A percentile compares a stretch with the other conserved stretches of the same genome.
These are phyloP conservation scores for Macrobrachium nipponense DNA, from an alignment of 1,140 invertebrate genomes.

Conservation along the genomic window DNA sequence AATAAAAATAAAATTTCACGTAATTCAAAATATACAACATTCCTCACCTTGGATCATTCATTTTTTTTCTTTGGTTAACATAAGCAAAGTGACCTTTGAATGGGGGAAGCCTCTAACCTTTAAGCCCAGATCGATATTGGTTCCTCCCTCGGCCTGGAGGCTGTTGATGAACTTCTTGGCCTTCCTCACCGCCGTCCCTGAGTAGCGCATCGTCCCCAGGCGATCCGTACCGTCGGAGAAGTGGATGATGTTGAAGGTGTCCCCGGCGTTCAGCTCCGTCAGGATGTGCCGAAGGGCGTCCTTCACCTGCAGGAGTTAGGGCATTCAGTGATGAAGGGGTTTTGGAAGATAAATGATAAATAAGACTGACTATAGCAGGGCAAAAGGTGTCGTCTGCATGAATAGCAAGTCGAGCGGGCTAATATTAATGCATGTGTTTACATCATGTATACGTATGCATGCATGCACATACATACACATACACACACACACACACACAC, in stretches of 20 bases:
- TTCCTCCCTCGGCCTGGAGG: conserved; percentile 52
- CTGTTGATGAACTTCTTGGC: conserved; percentile 60
- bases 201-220: conserved; percentile 49
- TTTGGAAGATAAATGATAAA: no score
- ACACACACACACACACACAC: neutral
- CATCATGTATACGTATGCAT: no score
- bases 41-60: no score
- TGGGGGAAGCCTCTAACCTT: conserved; percentile 41
- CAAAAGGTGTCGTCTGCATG: no score
- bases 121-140: conserved; percentile 59
- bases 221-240: conserved; percentile 43
- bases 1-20: no score
- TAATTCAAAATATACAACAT: conserved; percentile 1
- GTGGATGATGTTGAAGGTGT: conserved; percentile 61
- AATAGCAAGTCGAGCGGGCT: no score
- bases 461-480: neutral
- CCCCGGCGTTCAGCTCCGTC: conserved; percentile 54
- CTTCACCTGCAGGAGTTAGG: conserved; percentile 44
- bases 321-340: neutral
- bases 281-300: conserved; percentile 59
- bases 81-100: no score
- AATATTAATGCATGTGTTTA: no score
- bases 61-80: no score
- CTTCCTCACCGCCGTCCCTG: conserved; percentile 35
- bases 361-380: no score